A percentile compares a stretch with the other conserved stretches of the same genome.
phyloP scores from a whole-genome alignment of 2,888 invertebrate genomes.

The Homarus gammarus region DNA sequence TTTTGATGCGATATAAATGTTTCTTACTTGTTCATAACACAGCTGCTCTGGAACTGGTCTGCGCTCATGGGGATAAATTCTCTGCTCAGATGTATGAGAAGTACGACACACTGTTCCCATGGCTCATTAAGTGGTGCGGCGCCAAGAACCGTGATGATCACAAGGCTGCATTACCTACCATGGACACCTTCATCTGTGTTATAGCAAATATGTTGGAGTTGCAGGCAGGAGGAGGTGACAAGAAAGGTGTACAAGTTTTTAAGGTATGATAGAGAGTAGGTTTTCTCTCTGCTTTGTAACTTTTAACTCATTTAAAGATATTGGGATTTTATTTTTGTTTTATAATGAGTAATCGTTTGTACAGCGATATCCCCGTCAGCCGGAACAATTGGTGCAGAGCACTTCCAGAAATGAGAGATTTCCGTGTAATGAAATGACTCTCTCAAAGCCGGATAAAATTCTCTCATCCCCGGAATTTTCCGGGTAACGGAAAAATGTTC shows the following conservation, averaged over 20 bases:
- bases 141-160: constrained; percentile 72
- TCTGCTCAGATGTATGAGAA: constrained; percentile 56
- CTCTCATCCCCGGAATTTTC: too few species aligned
- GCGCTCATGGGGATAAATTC: constrained; percentile 69
- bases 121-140: constrained; percentile 68
- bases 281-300: too few species aligned
- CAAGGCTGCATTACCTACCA: constrained; percentile 69
- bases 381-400: too few species aligned
- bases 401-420: too few species aligned
- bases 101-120: constrained; percentile 59
- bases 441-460: too few species aligned
- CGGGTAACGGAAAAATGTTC: too few species aligned
- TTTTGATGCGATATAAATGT: background rate
- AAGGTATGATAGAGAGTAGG: constrained; percentile 33
- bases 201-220: constrained; percentile 66
- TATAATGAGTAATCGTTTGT: too few species aligned
- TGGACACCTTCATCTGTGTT: constrained; percentile 72
- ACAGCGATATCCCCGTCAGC: too few species aligned
- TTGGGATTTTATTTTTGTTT: too few species aligned
- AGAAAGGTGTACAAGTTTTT: constrained; percentile 41
- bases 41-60: constrained; percentile 72
- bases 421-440: too few species aligned
- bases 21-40: background rate
- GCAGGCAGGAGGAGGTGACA: constrained; percentile 49
- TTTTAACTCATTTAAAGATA: too few species aligned